Percentiles rank a stretch among this genome's conserved stretches.
These are phyloP conservation scores for Zaprionus lachaisei DNA, from an alignment of 1,140 invertebrate genomes.

Conservation along the genomic window DNA sequence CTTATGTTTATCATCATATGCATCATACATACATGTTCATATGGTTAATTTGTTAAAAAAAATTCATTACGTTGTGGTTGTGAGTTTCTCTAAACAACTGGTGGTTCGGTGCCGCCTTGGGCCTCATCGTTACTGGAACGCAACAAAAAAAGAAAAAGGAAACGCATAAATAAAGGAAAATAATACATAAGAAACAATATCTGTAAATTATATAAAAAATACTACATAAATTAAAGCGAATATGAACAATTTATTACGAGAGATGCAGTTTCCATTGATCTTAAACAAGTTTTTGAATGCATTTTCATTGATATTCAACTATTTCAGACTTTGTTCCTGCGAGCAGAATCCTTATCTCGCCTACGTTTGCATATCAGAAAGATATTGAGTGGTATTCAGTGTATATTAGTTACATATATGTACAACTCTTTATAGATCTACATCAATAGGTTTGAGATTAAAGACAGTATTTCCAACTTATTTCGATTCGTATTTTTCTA, in stretches of 20 bases:
- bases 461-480: background rate
- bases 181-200: slow-evolving; percentile 8
- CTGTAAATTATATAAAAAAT: background rate
- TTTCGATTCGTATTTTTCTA: background rate
- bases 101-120: slow-evolving; percentile 73
- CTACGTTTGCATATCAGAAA: slow-evolving; percentile 36
- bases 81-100: slow-evolving; percentile 69
- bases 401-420: background rate
- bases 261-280: background rate
- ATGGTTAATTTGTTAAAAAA: slow-evolving; percentile 60
- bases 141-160: slow-evolving; percentile 25
- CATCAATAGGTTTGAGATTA: background rate
- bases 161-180: slow-evolving; percentile 22
- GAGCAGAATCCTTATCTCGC: slow-evolving; percentile 23
- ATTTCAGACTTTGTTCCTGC: slow-evolving; percentile 67
- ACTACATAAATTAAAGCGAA: slow-evolving; percentile 6
- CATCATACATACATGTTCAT: slow-evolving; percentile 6
- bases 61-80: slow-evolving; percentile 57
- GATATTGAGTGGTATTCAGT: slow-evolving; percentile 20
- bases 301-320: background rate
- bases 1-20: slow-evolving; percentile 50
- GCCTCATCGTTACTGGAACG: slow-evolving; percentile 60
- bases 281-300: background rate
- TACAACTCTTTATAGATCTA: background rate
- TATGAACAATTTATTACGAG: background rate